phyloP scores from a whole-genome alignment of 2,113 vertebrate species.

The Protobothrops flavoviridis region DNA sequence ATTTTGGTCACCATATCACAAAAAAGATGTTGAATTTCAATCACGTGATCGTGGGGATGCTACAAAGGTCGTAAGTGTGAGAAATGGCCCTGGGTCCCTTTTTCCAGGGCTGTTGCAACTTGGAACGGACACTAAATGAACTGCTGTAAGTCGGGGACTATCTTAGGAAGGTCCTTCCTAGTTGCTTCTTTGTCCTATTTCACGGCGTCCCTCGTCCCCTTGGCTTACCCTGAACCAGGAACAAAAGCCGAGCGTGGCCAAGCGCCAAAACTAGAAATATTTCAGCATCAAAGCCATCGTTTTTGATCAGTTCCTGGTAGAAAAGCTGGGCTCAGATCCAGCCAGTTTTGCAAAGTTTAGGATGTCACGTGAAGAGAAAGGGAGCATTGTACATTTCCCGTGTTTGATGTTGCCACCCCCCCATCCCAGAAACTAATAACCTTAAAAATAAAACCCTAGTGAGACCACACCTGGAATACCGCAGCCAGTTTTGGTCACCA shows the following conservation, averaged over 20 bases:
- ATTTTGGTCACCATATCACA: no score
- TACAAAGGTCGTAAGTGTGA: no score
- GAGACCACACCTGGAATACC: no score
- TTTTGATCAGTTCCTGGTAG: not conserved
- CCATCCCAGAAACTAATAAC: not conserved
- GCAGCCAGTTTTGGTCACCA: no score
- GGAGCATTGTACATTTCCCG: not conserved
- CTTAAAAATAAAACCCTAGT: not conserved
- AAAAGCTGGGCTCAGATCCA: not conserved
- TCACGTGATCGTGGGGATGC: no score
- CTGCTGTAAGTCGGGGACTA: not conserved
- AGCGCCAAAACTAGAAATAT: not conserved
- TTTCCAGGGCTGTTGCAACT: no score
- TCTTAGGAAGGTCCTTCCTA: accelerated
- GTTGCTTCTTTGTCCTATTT: not conserved
- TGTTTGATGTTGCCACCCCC: not conserved
- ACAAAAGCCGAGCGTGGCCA: not conserved
- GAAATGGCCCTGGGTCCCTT: no score
- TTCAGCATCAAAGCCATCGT: not conserved
- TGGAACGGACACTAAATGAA: no score
- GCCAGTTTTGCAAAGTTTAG: not conserved
- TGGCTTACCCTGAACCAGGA: not conserved
- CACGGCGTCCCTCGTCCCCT: not conserved
- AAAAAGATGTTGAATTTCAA: no score
- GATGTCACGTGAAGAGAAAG: not conserved